Conservation (phyloP, 1,140 invertebrate genomes). For the Drosophila malerkotliana region DNA sequence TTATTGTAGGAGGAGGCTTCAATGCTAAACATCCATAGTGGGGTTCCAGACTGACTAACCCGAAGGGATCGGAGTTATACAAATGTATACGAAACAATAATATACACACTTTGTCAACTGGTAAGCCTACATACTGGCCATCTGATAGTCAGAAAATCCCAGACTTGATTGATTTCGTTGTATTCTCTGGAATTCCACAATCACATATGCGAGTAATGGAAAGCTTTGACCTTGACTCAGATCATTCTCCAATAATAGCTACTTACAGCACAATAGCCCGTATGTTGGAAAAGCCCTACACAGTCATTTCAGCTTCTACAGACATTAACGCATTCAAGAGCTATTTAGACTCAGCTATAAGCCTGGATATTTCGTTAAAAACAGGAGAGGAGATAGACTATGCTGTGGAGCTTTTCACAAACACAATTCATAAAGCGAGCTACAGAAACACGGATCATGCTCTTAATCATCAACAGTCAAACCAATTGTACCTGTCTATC, state of each 20-base stretch:
- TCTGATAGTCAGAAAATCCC: slow-evolving; percentile 71
- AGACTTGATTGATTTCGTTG: slow-evolving; percentile 81
- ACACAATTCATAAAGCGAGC: slow-evolving; percentile 16
- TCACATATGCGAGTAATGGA: slow-evolving; percentile 5
- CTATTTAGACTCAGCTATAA: neutral
- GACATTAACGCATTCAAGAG: too few relatives aligned
- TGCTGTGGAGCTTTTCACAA: slow-evolving; percentile 50
- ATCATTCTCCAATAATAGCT: slow-evolving; percentile 27
- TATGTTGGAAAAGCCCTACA: neutral
- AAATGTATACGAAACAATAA: neutral
- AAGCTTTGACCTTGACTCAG: slow-evolving; percentile 32
- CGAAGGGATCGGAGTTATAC: neutral
- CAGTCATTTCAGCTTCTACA: too few relatives aligned
- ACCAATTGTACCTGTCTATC: too few relatives aligned
- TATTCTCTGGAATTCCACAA: slow-evolving; percentile 59
- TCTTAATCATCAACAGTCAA: neutral
- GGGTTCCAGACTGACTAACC: neutral
- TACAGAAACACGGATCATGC: neutral
- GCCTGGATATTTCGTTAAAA: slow-evolving; percentile 16
- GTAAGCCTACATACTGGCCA: slow-evolving; percentile 82
- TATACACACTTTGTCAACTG: slow-evolving; percentile 10
- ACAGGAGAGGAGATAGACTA: slow-evolving; percentile 28
- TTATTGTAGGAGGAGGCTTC: too few relatives aligned
- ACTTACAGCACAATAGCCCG: slow-evolving; percentile 1
- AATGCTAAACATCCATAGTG: too few relatives aligned